Percentiles rank a stretch among this genome's conserved stretches.
These are phyloP conservation scores for Elymnias hypermnestra DNA, from an alignment of 1,140 invertebrate species.

Conservation along the genomic window DNA sequence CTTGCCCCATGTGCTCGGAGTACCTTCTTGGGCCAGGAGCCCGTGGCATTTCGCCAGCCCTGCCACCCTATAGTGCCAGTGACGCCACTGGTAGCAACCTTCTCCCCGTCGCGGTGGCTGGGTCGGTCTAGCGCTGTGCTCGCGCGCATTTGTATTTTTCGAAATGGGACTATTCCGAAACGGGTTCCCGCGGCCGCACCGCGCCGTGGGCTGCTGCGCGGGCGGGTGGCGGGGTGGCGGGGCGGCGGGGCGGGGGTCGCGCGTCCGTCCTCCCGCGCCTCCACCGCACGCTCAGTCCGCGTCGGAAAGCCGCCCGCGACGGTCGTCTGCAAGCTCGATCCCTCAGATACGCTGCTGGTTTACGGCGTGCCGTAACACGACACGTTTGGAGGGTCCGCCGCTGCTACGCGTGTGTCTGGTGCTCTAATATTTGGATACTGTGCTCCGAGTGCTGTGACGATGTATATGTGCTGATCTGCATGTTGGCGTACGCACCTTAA, in stretches of 20 bases:
- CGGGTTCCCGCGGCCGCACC: conserved; percentile 59
- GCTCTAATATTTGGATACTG: conserved; percentile 65
- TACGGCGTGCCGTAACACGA: conserved; percentile 74
- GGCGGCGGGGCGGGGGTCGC: conserved; percentile 32
- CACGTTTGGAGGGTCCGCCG: conserved; percentile 73
- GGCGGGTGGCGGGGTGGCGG: conserved; percentile 30
- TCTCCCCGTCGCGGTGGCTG: too few species aligned
- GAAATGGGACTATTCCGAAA: conserved; percentile 63
- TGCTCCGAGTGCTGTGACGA: conserved; percentile 63
- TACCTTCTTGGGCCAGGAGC: too few species aligned
- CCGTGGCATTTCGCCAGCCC: too few species aligned
- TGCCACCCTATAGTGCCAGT: too few species aligned
- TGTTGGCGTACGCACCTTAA: conserved; percentile 33
- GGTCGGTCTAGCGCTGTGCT: too few species aligned
- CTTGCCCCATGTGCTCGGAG: too few species aligned
- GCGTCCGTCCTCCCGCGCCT: conserved; percentile 67
- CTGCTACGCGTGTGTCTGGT: conserved; percentile 65
- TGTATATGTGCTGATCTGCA: conserved; percentile 60
- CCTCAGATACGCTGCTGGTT: conserved; percentile 75
- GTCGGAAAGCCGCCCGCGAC: conserved; percentile 63
- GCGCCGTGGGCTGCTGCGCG: conserved; percentile 44
- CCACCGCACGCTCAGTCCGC: conserved; percentile 71
- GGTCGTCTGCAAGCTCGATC: conserved; percentile 63
- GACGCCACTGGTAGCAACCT: too few species aligned
- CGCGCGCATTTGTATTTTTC: too few species aligned